Evolutionary conservation across 2,797 vertebrate genomes (phyloP), one percentile per base, ranked within the genome.

Genomic region (Enteromius viviparus): DNA sequence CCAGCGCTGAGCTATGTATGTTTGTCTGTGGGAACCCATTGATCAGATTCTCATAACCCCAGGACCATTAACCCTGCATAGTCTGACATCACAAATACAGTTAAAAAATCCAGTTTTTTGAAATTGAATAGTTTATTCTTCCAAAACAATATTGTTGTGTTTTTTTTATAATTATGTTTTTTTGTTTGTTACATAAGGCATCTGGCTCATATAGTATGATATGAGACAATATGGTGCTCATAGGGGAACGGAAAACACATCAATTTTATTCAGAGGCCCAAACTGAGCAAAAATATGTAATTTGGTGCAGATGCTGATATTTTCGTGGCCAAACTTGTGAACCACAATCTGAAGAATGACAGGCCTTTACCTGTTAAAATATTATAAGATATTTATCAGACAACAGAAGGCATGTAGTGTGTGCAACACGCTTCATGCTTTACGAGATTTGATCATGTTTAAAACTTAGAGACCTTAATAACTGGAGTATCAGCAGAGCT

Each of bases 1-100:
- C 34, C 64, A 79, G 64, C 0, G 15, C 37, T 79, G 19, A 66
- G 47, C 42, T 65, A 49, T 34, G 60, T 19, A 23, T 45, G 62
- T 68, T 76, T 64, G 26, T 75, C 60, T 40, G 45, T 75, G 79
- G 68, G 66, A 81, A 80, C 37, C 68, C 26, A 60, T 11, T n/a
- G 12, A 72, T 71, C 19, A 12, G 51, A 23, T 42, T 80, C 65
- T 58, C 34, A 29, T 58, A n/a, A 80, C 37, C 72, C 34, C 34
- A 4, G 34, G n/a, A n/a, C 51, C 21, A 23, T 64, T 64, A 17
- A 64, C 60, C 60, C 60, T 64, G 26, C 26, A 6, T 32, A 64
- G 60, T 6, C 60, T 64, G 26, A 32, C 60, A 64, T 32, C 60
- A 64, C 15, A 15, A 64, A 8, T 64, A 64, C 26, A 15, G 60